These are phyloP conservation scores for Alviniconcha marisindica DNA, from an alignment of 1,140 invertebrate genomes.

Conservation along the genomic window DNA sequence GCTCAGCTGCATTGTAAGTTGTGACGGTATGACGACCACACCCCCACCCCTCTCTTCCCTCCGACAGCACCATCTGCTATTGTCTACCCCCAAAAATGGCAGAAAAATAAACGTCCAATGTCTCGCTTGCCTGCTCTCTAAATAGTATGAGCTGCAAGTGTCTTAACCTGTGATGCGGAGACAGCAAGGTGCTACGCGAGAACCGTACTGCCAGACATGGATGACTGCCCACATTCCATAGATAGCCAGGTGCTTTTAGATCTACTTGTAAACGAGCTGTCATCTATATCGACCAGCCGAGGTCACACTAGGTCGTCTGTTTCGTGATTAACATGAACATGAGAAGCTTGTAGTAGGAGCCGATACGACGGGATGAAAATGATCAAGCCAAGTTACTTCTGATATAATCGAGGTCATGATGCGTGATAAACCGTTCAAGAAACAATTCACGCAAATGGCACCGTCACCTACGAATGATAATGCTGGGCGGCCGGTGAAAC, in stretches of 20 bases:
- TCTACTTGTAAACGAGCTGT: too few relatives aligned
- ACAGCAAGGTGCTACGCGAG: background rate
- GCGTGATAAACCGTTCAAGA: background rate
- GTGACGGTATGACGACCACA: background rate
- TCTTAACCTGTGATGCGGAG: background rate
- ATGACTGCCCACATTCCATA: background rate
- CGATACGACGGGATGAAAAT: background rate
- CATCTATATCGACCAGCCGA: conserved; percentile 28
- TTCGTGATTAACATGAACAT: background rate
- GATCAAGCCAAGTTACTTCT: background rate
- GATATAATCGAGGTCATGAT: background rate
- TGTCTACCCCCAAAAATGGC: background rate
- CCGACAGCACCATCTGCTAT: background rate
- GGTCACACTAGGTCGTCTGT: conserved; percentile 28
- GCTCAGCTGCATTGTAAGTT: background rate
- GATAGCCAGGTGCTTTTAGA: background rate
- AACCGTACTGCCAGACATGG: background rate
- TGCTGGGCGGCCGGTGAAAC: background rate
- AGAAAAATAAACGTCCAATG: background rate
- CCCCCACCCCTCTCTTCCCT: too few relatives aligned
- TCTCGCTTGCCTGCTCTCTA: background rate
- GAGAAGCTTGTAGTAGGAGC: background rate
- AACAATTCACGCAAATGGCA: background rate
- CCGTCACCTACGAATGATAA: conserved; percentile 6
- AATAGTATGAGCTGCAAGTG: background rate